Evolutionary conservation across 2,888 invertebrate species (phyloP).

Genomic region (Sminthurinus aureus): DNA sequence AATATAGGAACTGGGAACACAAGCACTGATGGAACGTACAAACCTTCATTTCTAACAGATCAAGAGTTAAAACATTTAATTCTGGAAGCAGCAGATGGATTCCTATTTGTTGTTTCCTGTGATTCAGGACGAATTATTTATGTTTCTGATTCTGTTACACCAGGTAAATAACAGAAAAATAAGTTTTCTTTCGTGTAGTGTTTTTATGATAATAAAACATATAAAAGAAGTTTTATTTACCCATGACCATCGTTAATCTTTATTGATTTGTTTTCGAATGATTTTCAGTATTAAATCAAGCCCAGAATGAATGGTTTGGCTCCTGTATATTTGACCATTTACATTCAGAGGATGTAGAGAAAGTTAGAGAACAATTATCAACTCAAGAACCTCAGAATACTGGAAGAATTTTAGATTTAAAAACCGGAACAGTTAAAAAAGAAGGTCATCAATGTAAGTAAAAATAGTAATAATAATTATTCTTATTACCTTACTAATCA

Average conservation of each 20-base stretch:
- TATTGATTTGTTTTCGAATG: too few species aligned
- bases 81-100: conserved; percentile 98
- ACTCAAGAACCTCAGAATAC: conserved; percentile 96
- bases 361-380: conserved; percentile 95
- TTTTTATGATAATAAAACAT: too few species aligned
- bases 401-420: conserved; percentile 94
- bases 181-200: too few species aligned
- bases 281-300: conserved; percentile 96
- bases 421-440: conserved; percentile 98
- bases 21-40: conserved; percentile 95
- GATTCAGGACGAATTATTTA: conserved; percentile 97
- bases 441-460: conserved; percentile 97
- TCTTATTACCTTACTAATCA: too few species aligned
- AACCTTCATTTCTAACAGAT: conserved; percentile 98
- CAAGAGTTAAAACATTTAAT: conserved; percentile 99
- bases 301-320: conserved; percentile 96
- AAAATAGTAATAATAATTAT: too few species aligned
- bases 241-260: too few species aligned
- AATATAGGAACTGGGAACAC: conserved; percentile 95
- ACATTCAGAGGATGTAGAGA: conserved; percentile 97
- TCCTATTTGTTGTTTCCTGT: conserved; percentile 95
- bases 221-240: too few species aligned
- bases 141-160: conserved; percentile 97
- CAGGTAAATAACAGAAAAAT: too few species aligned
- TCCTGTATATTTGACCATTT: conserved; percentile 94